A percentile compares a stretch with the other conserved stretches of the same genome.
phyloP scores from a whole-genome alignment of 1,140 invertebrate species.

The Carcinoscorpius rotundicauda region DNA sequence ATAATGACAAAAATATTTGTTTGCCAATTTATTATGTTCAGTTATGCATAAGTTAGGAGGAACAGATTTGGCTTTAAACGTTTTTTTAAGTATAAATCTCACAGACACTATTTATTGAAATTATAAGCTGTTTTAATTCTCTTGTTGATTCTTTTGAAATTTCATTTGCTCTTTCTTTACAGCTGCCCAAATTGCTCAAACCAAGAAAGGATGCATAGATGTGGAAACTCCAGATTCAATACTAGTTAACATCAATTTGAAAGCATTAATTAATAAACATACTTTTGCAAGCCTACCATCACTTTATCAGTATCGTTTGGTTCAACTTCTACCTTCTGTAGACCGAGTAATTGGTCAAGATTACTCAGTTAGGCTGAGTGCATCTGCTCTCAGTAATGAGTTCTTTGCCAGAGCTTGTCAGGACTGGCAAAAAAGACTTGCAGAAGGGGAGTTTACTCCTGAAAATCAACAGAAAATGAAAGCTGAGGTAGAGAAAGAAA shows the following conservation, averaged over 20 bases:
- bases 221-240: slow-evolving; percentile 94
- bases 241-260: slow-evolving; percentile 77
- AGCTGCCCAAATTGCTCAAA: slow-evolving; percentile 82
- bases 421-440: slow-evolving; percentile 81
- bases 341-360: slow-evolving; percentile 49
- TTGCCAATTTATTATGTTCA: too few species aligned
- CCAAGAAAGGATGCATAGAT: slow-evolving; percentile 84
- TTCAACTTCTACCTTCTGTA: slow-evolving; percentile 78
- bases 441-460: slow-evolving; percentile 90
- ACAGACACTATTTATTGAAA: too few species aligned
- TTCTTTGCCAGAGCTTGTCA: slow-evolving; percentile 88
- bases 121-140: too few species aligned
- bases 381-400: slow-evolving; percentile 86
- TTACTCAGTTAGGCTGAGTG: slow-evolving; percentile 28
- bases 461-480: slow-evolving; percentile 87
- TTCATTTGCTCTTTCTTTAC: too few species aligned
- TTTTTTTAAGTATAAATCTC: too few species aligned
- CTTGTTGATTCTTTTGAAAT: too few species aligned
- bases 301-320: slow-evolving; percentile 80
- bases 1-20: too few species aligned
- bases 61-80: too few species aligned
- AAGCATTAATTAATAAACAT: slow-evolving; percentile 63
- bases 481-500: slow-evolving; percentile 82
- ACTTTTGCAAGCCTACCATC: slow-evolving; percentile 77
- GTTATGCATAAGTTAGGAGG: too few species aligned